Evolutionary conservation across 1,140 invertebrate species (phyloP), one percentile per base, ranked within the genome.

Genomic region (Eufriesea mexicana): DNA sequence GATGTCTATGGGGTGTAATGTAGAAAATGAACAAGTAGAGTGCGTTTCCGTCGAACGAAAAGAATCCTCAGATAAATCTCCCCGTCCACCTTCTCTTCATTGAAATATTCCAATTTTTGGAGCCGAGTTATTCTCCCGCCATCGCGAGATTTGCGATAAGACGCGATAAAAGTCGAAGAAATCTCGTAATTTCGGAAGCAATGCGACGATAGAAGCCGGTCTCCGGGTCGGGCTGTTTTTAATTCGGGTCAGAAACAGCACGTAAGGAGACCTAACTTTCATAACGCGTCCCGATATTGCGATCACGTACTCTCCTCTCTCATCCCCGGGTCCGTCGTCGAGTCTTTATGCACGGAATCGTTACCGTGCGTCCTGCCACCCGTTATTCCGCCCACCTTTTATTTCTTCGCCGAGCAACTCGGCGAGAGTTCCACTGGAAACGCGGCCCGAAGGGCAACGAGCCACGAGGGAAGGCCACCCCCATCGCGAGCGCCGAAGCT

Each of bases 281-380:
- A 75, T 75, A 67, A 49, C 71, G 71, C 71, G 61, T 67, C 45
- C 67, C 79, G 72, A 82, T 67, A 82, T 82, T 82, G 59, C 79
- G 62, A 76, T 82, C 79, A 82, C 79, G 79, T 82, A 49, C 72
- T 62, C 51, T 18, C 18, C 23, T 35, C 42, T 16, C 64, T 25
- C 45, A 25, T 47, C 51, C 47, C 78, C 25, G 9, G 12, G 23
- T 42, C 16, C 25, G 59, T 42, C 25, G 47, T 35, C 45, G 49
- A 28, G 16, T 74, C 71, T 81, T 81, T 81, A 81, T 66, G 61
- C 71, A 47, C 20, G 12, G 49, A 80, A 73, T 64, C 59, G 78
- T 57, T 66, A 64, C 59, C 35, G 68, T 28, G 45, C 59, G 73
- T 35, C 45, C 59, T 12, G 20, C 66, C n/a, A 28, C 49, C 47